Conservation (phyloP, 2,113 vertebrate species). For the Bos indicus region DNA sequence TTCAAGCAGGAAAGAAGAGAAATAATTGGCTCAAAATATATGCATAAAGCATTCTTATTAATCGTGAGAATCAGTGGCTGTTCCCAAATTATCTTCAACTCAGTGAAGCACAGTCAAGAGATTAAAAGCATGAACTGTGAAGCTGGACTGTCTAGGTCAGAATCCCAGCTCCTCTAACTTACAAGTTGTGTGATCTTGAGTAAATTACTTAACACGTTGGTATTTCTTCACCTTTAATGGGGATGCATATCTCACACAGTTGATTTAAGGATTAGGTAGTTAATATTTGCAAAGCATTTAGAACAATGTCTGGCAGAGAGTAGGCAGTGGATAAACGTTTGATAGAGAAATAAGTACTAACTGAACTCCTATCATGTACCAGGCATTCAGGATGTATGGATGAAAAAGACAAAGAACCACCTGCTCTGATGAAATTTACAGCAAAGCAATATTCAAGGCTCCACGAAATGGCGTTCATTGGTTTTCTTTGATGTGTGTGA, state of each 20-base stretch:
- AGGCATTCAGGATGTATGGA: not conserved
- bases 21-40: not conserved
- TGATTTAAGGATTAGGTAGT: not conserved
- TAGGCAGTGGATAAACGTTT: not conserved
- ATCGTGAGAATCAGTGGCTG: not conserved
- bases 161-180: not conserved
- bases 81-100: not conserved
- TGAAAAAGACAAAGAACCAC: not conserved
- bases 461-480: not conserved
- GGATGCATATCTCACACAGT: not conserved
- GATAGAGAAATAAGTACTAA: not conserved
- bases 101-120: not conserved
- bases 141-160: not conserved
- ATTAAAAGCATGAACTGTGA: not conserved
- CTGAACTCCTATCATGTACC: not conserved
- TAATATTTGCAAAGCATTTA: not conserved
- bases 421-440: not conserved
- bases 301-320: not conserved
- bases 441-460: not conserved
- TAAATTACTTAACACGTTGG: not conserved
- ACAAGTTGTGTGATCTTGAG: not conserved
- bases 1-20: not conserved
- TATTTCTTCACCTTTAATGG: not conserved
- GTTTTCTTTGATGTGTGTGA: slow-evolving; percentile 16
- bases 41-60: not conserved